Percentiles rank a stretch among this genome's conserved stretches.
These are phyloP conservation scores for Sphenodon punctatus DNA, from an alignment of 2,797 vertebrate species.

Conservation along the genomic window DNA sequence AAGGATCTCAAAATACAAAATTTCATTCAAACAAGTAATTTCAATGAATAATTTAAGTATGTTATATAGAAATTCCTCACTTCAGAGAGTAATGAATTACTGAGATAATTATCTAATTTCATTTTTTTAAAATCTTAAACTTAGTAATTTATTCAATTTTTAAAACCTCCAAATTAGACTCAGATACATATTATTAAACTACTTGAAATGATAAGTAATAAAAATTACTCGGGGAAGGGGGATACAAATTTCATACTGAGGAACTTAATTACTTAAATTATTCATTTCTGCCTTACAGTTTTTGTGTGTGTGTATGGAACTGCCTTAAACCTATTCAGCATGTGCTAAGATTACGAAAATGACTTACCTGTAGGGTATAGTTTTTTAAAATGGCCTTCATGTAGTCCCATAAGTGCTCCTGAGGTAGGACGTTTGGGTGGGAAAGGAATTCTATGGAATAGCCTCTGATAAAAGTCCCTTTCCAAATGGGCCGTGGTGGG, in stretches of 20 bases:
- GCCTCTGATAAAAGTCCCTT: no score
- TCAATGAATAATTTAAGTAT: neutral
- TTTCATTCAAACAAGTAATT: neutral
- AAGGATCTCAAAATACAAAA: neutral
- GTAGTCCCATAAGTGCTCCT: no score
- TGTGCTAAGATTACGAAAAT: neutral
- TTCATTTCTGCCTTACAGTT: neutral
- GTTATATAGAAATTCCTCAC: neutral
- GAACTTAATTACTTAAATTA: conserved; percentile 11
- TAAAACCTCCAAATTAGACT: neutral
- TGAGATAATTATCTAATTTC: conserved; percentile 6
- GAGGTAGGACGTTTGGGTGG: no score
- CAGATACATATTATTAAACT: neutral
- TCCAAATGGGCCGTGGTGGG: no score
- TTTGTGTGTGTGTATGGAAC: neutral
- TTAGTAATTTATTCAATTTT: neutral
- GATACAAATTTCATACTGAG: neutral
- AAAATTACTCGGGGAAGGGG: neutral
- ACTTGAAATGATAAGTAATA: neutral
- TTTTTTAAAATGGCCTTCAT: no score
- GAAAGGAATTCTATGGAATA: no score
- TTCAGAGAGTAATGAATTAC: conserved; percentile 1
- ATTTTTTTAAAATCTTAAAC: conserved; percentile 1
- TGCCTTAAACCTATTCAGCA: neutral
- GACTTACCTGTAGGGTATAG: no score